Conservation (phyloP, 2,888 invertebrate genomes). For the Athalia cordata region DNA sequence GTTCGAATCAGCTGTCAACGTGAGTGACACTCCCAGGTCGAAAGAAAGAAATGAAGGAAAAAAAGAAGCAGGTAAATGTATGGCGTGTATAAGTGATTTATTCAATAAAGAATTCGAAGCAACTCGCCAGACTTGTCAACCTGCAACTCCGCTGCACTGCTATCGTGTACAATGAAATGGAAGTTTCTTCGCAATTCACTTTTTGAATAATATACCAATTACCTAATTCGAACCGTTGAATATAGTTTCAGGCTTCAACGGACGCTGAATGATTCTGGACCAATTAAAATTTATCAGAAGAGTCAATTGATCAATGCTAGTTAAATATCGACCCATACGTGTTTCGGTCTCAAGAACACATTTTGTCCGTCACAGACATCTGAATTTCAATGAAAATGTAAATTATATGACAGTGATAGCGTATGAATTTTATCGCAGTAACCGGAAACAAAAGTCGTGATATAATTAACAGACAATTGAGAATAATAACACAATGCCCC, state of each 20-base stretch:
- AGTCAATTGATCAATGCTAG: too few relatives aligned
- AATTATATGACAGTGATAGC: too few relatives aligned
- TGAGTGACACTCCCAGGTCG: constrained; percentile 8
- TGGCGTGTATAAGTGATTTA: constrained; percentile 7
- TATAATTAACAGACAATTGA: neutral
- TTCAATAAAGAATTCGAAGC: neutral
- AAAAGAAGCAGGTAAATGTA: too few relatives aligned
- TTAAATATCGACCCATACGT: too few relatives aligned
- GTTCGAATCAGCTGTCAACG: neutral
- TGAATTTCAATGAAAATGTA: too few relatives aligned
- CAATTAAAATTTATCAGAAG: neutral
- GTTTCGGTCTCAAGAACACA: too few relatives aligned
- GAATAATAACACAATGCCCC: neutral
- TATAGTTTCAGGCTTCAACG: neutral
- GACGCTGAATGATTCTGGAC: neutral
- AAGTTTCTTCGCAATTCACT: neutral
- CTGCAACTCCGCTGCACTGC: neutral
- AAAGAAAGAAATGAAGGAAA: neutral
- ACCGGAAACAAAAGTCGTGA: too few relatives aligned
- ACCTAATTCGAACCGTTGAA: neutral
- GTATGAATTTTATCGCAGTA: too few relatives aligned
- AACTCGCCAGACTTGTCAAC: neutral
- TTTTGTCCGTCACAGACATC: too few relatives aligned
- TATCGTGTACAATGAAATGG: neutral
- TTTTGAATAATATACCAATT: neutral